Evolutionary conservation across 2,113 vertebrate species (phyloP).

Genomic region (Nansenia antarctica): DNA sequence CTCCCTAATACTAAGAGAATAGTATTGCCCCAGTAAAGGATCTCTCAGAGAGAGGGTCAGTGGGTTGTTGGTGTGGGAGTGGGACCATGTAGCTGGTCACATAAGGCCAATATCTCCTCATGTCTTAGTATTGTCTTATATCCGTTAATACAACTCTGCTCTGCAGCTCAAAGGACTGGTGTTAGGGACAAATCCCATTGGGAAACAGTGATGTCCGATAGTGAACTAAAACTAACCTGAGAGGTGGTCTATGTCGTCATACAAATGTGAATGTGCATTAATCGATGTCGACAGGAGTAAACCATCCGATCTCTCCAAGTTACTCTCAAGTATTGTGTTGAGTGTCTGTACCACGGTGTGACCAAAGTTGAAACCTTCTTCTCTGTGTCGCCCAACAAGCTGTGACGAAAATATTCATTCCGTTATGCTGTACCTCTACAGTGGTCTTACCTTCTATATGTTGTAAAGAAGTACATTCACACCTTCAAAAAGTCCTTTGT

Average conservation of each 20-base stretch:
- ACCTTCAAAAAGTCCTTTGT: slow-evolving; percentile 1
- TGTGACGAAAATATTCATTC: neutral
- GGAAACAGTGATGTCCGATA: neutral
- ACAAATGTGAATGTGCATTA: slow-evolving; percentile 25
- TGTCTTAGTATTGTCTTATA: no score
- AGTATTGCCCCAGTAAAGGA: neutral
- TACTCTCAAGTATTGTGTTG: slow-evolving; percentile 42
- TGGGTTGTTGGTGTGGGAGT: neutral
- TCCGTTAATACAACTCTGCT: no score
- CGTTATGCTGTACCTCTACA: neutral
- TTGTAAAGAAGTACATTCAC: neutral
- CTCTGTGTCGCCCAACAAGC: slow-evolving; percentile 17
- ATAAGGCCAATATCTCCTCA: no score
- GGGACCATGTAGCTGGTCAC: neutral
- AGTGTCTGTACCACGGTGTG: slow-evolving; percentile 7
- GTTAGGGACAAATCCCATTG: no score
- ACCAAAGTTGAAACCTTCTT: slow-evolving; percentile 4
- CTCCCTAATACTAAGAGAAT: neutral
- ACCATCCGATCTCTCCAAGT: no score
- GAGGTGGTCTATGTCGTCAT: neutral
- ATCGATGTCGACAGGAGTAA: slow-evolving; percentile 22
- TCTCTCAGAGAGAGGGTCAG: neutral
- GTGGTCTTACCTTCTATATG: slow-evolving; percentile 4
- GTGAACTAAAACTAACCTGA: neutral
- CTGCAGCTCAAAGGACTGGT: no score